A percentile compares a stretch with the other conserved stretches of the same genome.
These are phyloP conservation scores for Chionis minor DNA, from an alignment of 2,113 vertebrate genomes.

Conservation along the genomic window DNA sequence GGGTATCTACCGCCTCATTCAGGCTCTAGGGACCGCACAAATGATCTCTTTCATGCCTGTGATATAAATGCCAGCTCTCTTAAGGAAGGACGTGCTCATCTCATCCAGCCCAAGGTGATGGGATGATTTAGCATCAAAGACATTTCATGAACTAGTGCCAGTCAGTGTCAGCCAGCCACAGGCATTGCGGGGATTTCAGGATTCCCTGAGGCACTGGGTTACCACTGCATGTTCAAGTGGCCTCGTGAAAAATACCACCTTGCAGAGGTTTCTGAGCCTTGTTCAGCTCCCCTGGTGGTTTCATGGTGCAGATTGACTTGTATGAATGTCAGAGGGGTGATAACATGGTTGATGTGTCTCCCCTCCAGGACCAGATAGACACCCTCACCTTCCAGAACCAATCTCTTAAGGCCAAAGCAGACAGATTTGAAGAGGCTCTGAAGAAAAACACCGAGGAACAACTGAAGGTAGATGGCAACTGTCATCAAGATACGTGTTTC, in stretches of 20 bases:
- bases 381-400: slow-evolving; percentile 96
- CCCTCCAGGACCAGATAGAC: slow-evolving; percentile 92
- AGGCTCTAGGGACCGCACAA: neutral
- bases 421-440: slow-evolving; percentile 94
- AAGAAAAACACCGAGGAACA: slow-evolving; percentile 92
- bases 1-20: neutral
- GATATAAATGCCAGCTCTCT: neutral
- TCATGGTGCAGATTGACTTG: neutral
- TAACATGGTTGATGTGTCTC: neutral
- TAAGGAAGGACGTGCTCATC: neutral
- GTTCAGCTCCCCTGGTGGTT: neutral
- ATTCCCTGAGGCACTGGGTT: neutral
- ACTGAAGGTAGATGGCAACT: slow-evolving; percentile 82
- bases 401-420: slow-evolving; percentile 89
- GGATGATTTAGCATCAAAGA: neutral
- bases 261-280: neutral
- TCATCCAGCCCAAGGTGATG: neutral
- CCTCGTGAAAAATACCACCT: neutral
- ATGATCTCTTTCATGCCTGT: neutral
- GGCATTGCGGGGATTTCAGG: neutral
- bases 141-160: neutral
- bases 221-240: neutral
- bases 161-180: neutral
- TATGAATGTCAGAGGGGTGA: neutral
- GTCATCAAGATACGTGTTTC: neutral